A percentile compares a stretch with the other conserved stretches of the same genome.
Conservation (phyloP, 2,113 vertebrate species). For the Neogale vison region DNA sequence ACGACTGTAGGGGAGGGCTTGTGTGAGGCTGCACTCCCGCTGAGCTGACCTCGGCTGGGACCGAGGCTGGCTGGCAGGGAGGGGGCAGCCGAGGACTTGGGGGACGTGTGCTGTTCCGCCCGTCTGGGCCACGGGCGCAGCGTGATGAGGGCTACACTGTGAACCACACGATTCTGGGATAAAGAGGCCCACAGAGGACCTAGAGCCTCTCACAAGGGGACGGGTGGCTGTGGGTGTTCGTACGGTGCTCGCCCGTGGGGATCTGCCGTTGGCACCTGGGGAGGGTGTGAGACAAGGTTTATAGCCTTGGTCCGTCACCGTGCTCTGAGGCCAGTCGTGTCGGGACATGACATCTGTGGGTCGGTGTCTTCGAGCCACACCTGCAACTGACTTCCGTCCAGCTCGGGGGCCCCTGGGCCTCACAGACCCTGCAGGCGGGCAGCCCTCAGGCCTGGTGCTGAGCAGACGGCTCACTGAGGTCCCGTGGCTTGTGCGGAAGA, state of each 20-base stretch:
- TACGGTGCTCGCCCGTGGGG: background rate
- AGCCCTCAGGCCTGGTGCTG: background rate
- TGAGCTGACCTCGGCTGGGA: background rate
- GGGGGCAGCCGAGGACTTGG: background rate
- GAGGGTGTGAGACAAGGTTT: too few species aligned
- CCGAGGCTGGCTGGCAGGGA: background rate
- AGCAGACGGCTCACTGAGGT: background rate
- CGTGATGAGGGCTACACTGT: background rate
- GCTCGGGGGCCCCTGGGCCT: background rate
- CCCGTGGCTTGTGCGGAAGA: background rate
- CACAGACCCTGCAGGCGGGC: background rate
- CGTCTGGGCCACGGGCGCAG: accelerated
- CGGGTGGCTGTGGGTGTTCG: background rate
- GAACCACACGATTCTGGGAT: background rate
- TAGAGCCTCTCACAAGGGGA: background rate
- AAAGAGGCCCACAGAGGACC: background rate
- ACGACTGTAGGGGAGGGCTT: accelerated
- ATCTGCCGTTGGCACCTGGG: background rate
- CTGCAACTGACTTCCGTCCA: background rate
- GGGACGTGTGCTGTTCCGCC: background rate
- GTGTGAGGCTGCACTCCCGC: background rate
- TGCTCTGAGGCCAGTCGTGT: background rate
- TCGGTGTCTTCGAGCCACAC: background rate
- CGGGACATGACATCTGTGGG: background rate
- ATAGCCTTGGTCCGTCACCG: background rate